A percentile compares a stretch with the other conserved stretches of the same genome.
These are phyloP conservation scores for Trichoplusia ni DNA, from an alignment of 1,140 invertebrate species.

Conservation along the genomic window DNA sequence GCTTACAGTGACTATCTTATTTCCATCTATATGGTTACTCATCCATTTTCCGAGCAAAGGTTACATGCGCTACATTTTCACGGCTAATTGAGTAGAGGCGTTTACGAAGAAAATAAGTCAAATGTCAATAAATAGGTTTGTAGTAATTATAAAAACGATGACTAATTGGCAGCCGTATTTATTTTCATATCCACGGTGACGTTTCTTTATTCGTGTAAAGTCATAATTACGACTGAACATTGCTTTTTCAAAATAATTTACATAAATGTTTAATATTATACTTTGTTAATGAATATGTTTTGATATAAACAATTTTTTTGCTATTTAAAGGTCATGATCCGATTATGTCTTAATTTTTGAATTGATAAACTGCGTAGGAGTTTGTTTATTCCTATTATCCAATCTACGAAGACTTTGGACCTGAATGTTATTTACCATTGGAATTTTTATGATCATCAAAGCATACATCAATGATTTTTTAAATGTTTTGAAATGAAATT, in stretches of 20 bases:
- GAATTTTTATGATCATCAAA: conserved; percentile 1
- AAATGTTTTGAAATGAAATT: too few relatives aligned
- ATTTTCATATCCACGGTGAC: not conserved
- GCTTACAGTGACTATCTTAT: conserved; percentile 18
- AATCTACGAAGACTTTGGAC: not conserved
- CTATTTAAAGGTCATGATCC: conserved; percentile 5
- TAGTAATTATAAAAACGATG: not conserved
- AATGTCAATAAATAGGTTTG: too few relatives aligned
- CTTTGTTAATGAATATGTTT: too few relatives aligned
- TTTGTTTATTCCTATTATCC: conserved; percentile 6
- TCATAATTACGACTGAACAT: too few relatives aligned
- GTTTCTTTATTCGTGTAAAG: not conserved
- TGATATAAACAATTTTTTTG: too few relatives aligned
- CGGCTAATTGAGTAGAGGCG: too few relatives aligned
- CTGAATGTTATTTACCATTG: not conserved
- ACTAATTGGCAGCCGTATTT: conserved; percentile 3
- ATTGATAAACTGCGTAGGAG: not conserved
- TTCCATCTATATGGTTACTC: conserved; percentile 4
- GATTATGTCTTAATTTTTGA: conserved; percentile 9
- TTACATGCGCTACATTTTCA: too few relatives aligned
- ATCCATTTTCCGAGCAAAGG: conserved; percentile 18
- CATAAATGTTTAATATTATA: too few relatives aligned
- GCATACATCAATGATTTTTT: too few relatives aligned
- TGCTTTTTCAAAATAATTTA: too few relatives aligned
- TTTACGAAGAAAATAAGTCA: too few relatives aligned